Base-by-base conservation (phyloP, 2,888 invertebrate species). In the Ariolimax columbianus region DNA sequence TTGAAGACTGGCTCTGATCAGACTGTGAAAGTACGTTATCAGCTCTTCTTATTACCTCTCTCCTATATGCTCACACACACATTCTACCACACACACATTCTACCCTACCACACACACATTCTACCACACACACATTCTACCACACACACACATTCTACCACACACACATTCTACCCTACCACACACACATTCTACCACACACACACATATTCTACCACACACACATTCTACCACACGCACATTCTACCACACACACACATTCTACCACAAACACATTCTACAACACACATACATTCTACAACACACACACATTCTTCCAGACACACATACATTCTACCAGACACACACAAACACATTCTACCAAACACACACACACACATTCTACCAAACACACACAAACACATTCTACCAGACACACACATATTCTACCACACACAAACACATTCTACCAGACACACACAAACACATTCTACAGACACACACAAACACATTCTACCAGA, bases 1-100 rank as follows among this genome's bases (percentile, higher is more conserved):
- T 0, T 80, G 89, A 55, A 91, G 23, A 82, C 88, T 84, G 23
- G 91, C 87, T 47, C 86, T 88, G 23, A 90, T 82, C 36, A 91
- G 40, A 43, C 91, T 91, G 85, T 26, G 11, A 33, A 26, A 36
- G 36, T 30, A 68, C 63, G 47, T 7, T n/a, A 73, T 19, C 14
- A 9, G 0, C 4, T 33, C 36, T 0, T 1, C 9, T 68, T 23
- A 36, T 68, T 66, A n/a, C 14, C 66, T 9, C 23, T 63, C n/a
- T 4, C n/a, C 55, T 55, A 19, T 19, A 11, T n/a, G 1, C 26
- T n/a, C n/a, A 63, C n/a, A 6, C n/a, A 63, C n/a, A n/a, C n/a
- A n/a, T 63, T 55, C 19, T n/a, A n/a, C n/a, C n/a, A n/a, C n/a
- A n/a, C n/a, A n/a, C n/a, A n/a, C n/a, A n/a, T n/a, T n/a, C n/a